These are phyloP conservation scores for Fulmarus glacialis DNA, from an alignment of 2,113 vertebrate genomes.

Conservation along the genomic window DNA sequence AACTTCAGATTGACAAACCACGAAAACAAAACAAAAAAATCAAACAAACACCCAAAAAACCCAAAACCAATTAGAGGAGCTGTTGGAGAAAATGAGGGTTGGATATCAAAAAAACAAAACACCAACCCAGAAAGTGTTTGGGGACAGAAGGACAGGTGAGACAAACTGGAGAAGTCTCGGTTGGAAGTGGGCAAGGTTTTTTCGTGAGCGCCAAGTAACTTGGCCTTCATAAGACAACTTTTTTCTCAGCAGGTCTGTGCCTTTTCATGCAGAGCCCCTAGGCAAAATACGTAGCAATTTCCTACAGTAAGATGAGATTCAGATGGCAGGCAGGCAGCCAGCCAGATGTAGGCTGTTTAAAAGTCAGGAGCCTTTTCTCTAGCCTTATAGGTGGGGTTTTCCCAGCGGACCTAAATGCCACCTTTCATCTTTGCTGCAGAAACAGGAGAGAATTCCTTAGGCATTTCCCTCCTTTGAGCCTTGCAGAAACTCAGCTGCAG, in stretches of 20 bases:
- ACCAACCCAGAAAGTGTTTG: not conserved
- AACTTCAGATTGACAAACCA: not conserved
- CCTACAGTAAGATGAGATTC: not conserved
- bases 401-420: not conserved
- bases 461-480: constrained; percentile 6
- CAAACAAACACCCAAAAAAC: not conserved
- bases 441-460: not conserved
- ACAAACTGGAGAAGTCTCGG: not conserved
- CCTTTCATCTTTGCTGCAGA: constrained; percentile 29
- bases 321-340: not conserved
- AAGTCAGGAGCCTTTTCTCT: not conserved
- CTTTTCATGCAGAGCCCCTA: not conserved
- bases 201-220: not conserved
- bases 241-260: not conserved
- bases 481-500: not conserved
- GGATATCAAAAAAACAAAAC: not conserved
- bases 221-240: not conserved
- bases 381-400: not conserved
- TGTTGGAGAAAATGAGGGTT: not conserved
- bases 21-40: not conserved
- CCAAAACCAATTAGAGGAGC: not conserved
- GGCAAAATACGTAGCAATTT: not conserved
- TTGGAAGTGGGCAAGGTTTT: rapidly evolving
- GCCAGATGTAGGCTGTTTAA: not conserved
- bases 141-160: not conserved